A percentile compares a stretch with the other conserved stretches of the same genome.
Conservation (phyloP, 2,113 vertebrate genomes). For the Aythya baeri region DNA sequence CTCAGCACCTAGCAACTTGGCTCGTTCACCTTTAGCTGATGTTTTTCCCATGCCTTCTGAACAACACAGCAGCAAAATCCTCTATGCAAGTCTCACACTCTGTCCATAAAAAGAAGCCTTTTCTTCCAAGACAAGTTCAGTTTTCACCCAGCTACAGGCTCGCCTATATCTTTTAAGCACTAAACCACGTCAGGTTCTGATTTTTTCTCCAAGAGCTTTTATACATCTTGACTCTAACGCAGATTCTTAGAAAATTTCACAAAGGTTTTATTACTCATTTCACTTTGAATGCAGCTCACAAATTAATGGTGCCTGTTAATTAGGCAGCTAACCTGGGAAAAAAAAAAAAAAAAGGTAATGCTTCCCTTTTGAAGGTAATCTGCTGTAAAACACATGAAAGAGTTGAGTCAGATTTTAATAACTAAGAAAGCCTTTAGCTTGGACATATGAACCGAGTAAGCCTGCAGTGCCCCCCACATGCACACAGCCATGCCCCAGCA, state of each 20-base stretch:
- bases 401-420: conserved; percentile 46
- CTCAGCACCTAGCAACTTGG: background rate
- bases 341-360: background rate
- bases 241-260: background rate
- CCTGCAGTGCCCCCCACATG: background rate
- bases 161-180: background rate
- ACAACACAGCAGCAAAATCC: background rate
- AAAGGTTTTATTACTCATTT: conserved; percentile 3
- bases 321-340: conserved; percentile 49
- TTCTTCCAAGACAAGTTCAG: background rate
- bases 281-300: background rate
- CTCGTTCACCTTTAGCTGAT: background rate
- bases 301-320: conserved; percentile 60
- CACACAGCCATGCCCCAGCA: background rate
- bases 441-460: conserved; percentile 23
- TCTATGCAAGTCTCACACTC: background rate
- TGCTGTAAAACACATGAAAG: conserved; percentile 15
- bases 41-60: background rate
- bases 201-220: conserved; percentile 12
- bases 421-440: conserved; percentile 53
- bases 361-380: conserved; percentile 13
- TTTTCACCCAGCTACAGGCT: conserved; percentile 10
- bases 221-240: background rate
- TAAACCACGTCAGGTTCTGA: background rate
- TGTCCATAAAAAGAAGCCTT: background rate